A percentile compares a stretch with the other conserved stretches of the same genome.
These are phyloP conservation scores for Channa argus DNA, from an alignment of 2,113 vertebrate genomes.

Conservation along the genomic window DNA sequence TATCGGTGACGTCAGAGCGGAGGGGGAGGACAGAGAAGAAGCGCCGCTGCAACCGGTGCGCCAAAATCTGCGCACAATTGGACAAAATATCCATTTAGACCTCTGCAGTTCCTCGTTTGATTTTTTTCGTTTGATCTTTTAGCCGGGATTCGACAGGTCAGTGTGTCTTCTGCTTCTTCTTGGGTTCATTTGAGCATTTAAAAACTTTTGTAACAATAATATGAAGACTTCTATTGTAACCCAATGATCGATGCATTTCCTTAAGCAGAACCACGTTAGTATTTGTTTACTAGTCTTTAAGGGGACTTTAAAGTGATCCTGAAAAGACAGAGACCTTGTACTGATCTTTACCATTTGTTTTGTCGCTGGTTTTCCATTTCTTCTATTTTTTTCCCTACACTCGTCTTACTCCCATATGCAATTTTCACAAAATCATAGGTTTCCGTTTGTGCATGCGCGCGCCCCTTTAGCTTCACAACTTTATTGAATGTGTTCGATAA, in stretches of 20 bases:
- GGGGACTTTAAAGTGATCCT: too few species aligned
- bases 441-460: background rate
- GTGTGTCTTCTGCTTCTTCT: constrained; percentile 8
- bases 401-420: too few species aligned
- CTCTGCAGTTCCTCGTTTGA: background rate
- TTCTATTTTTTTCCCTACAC: background rate
- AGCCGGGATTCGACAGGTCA: background rate
- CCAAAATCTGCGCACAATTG: constrained; percentile 45
- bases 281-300: background rate
- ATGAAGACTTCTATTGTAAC: background rate
- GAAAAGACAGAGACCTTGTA: background rate
- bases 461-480: constrained; percentile 1
- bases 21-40: constrained; percentile 25
- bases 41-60: constrained; percentile 48
- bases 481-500: background rate
- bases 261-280: background rate
- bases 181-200: background rate
- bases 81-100: constrained; percentile 1
- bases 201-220: too few species aligned
- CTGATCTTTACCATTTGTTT: background rate
- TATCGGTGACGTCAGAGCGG: constrained; percentile 70
- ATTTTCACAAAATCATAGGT: background rate
- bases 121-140: background rate
- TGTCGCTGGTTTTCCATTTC: background rate
- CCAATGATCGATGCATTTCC: background rate